Conservation (phyloP, 2,113 vertebrate genomes). For the Halcyon senegalensis region DNA sequence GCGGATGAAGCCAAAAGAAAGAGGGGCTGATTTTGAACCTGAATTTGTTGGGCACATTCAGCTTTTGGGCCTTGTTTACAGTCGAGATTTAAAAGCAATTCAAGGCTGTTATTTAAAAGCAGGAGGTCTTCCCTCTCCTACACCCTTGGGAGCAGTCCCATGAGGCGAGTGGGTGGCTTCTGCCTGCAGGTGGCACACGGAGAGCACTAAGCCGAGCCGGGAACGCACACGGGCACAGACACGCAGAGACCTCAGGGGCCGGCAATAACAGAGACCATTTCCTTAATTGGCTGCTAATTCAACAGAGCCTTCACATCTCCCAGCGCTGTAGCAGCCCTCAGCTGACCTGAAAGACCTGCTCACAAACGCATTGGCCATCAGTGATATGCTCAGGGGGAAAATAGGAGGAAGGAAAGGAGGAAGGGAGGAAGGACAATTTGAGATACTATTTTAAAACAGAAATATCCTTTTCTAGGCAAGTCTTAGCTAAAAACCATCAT, state of each 20-base stretch:
- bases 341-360: background rate
- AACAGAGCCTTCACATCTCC: background rate
- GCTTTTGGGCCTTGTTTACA: background rate
- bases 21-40: background rate
- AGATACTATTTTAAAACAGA: background rate
- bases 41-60: background rate
- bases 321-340: background rate
- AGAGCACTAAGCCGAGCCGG: background rate
- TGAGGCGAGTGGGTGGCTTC: background rate
- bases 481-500: background rate
- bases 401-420: background rate
- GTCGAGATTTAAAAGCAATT: background rate
- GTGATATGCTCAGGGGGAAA: background rate
- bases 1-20: background rate
- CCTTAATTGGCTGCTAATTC: background rate
- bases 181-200: background rate
- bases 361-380: background rate
- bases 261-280: background rate
- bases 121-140: background rate
- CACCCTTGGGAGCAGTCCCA: background rate
- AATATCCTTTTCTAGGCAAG: background rate
- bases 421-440: background rate
- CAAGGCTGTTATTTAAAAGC: background rate
- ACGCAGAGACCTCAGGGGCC: background rate
- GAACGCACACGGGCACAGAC: fast-evolving